These are phyloP conservation scores for Enoplosus armatus DNA, from an alignment of 2,797 vertebrate genomes.

Conservation along the genomic window DNA sequence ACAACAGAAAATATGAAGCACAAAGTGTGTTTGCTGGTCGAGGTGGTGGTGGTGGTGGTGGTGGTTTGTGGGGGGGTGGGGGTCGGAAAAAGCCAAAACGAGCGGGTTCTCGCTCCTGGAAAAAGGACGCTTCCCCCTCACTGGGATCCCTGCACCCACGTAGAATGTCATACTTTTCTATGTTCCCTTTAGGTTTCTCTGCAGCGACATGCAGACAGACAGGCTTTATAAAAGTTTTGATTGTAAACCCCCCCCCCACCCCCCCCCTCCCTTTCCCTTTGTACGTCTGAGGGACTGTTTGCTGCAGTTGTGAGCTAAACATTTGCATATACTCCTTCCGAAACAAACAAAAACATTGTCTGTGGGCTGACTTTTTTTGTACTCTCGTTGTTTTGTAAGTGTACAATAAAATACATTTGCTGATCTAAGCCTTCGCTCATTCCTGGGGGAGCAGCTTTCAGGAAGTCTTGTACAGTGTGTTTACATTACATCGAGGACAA, in stretches of 20 bases:
- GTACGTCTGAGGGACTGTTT: conserved; percentile 69
- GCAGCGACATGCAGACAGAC: conserved; percentile 65
- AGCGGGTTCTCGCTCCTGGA: conserved; percentile 50
- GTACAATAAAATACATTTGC: conserved; percentile 88
- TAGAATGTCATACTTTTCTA: conserved; percentile 78
- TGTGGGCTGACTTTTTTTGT: conserved; percentile 87
- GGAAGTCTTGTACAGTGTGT: not conserved
- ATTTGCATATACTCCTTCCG: conserved; percentile 78
- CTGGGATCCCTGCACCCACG: conserved; percentile 63
- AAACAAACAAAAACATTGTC: conserved; percentile 76
- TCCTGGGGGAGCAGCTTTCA: conserved; percentile 3
- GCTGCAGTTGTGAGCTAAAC: conserved; percentile 76
- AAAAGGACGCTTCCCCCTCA: conserved; percentile 36
- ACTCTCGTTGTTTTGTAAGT: conserved; percentile 90
- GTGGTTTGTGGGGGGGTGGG: no score
- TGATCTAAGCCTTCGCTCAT: conserved; percentile 58
- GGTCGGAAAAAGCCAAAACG: conserved; percentile 69
- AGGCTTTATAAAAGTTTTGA: conserved; percentile 80
- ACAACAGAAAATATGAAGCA: conserved; percentile 86
- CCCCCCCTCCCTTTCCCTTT: conserved; percentile 19
- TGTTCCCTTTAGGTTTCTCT: conserved; percentile 58
- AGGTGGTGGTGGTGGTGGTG: no score
- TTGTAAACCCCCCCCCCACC: conserved; percentile 62
- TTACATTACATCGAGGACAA: not conserved
- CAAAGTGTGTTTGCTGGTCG: conserved; percentile 81